Conservation (phyloP, 2,113 vertebrate species). For the Regulus satrapa region DNA sequence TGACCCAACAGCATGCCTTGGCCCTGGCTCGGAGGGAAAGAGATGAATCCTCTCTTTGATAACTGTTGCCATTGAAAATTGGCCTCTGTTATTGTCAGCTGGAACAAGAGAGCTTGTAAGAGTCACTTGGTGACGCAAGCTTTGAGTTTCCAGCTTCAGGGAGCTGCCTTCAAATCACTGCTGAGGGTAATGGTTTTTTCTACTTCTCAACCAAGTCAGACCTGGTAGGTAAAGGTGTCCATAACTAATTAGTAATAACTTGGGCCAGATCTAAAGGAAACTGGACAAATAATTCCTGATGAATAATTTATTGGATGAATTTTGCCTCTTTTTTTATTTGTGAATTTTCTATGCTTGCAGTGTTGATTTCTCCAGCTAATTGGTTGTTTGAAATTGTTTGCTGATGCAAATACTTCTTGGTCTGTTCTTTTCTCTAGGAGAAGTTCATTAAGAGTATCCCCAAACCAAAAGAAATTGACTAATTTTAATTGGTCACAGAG, state of each 20-base stretch:
- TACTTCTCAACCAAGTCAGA: background rate
- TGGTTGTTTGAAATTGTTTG: constrained; percentile 51
- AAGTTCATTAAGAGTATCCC: constrained; percentile 33
- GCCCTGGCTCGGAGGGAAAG: background rate
- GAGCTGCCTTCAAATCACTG: background rate
- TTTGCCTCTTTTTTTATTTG: constrained; percentile 19
- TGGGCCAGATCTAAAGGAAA: constrained; percentile 1
- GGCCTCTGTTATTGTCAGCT: background rate
- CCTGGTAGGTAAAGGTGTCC: background rate
- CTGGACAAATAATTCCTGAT: background rate
- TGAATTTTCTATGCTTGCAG: constrained; percentile 1
- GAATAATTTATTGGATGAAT: constrained; percentile 52
- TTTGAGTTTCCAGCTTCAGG: background rate
- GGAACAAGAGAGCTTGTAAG: background rate
- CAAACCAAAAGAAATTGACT: background rate
- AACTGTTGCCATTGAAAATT: background rate
- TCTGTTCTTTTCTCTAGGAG: constrained; percentile 2
- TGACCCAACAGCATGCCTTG: background rate
- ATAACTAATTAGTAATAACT: background rate
- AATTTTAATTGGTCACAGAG: constrained; percentile 45
- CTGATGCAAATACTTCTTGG: constrained; percentile 36
- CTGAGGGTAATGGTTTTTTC: background rate
- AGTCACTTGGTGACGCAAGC: background rate
- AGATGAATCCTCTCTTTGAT: constrained; percentile 38
- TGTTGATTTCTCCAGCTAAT: constrained; percentile 51